Conservation (phyloP, 2,113 vertebrate species). For the Periophthalmodon schlosseri region DNA sequence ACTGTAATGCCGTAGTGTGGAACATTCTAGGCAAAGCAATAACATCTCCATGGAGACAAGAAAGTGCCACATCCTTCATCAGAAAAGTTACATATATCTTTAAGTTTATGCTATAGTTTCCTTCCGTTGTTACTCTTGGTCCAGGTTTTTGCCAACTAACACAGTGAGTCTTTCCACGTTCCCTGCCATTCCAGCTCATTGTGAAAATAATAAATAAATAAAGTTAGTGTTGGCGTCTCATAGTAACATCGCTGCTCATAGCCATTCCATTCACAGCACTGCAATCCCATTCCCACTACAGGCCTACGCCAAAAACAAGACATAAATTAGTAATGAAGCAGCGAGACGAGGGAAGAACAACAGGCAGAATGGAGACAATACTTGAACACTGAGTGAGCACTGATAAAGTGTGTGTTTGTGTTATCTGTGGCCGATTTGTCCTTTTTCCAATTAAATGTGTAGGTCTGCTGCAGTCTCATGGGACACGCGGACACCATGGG, state of each 20-base stretch:
- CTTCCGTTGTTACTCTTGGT: slow-evolving; percentile 2
- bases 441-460: slow-evolving; percentile 67
- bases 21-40: neutral
- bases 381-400: slow-evolving; percentile 43
- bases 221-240: slow-evolving; percentile 35
- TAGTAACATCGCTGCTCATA: slow-evolving; percentile 35
- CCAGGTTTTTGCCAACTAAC: slow-evolving; percentile 7
- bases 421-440: slow-evolving; percentile 51
- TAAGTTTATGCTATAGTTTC: no score
- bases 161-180: slow-evolving; percentile 4
- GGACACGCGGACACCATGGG: slow-evolving; percentile 47
- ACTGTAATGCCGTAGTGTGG: no score
- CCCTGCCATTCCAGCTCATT: neutral
- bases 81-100: neutral
- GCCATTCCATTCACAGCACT: slow-evolving; percentile 46
- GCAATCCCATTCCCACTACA: slow-evolving; percentile 57
- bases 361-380: slow-evolving; percentile 51
- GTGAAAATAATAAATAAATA: neutral
- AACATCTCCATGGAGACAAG: neutral
- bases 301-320: slow-evolving; percentile 53
- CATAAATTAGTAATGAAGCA: slow-evolving; percentile 64
- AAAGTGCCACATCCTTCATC: neutral
- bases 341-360: slow-evolving; percentile 45
- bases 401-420: slow-evolving; percentile 40
- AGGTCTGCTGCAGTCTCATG: slow-evolving; percentile 41